Conservation (phyloP, 2,888 invertebrate genomes). For the Chrysomela aeneicollis region DNA sequence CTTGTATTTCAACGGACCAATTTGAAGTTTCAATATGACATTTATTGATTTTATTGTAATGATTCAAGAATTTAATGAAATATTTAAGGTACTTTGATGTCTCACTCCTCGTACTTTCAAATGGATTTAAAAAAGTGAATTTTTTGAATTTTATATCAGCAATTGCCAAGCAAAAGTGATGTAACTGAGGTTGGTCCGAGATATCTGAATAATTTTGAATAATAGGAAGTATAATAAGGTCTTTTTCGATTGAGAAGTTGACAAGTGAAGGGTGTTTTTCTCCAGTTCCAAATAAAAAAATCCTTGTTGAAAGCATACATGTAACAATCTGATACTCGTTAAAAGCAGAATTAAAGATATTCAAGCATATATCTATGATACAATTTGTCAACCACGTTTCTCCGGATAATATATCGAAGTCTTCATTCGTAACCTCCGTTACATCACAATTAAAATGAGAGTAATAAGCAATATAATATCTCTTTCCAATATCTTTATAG, state of each 20-base stretch:
- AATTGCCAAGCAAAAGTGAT: slow-evolving; percentile 21
- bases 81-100: slow-evolving; percentile 11
- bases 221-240: slow-evolving; percentile 4
- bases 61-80: not conserved
- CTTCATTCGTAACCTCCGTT: slow-evolving; percentile 3
- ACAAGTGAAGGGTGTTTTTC: not conserved
- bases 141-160: slow-evolving; percentile 8
- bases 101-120: slow-evolving; percentile 2
- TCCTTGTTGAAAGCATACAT: slow-evolving; percentile 7
- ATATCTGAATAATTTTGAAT: slow-evolving; percentile 8
- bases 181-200: not conserved
- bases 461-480: slow-evolving; percentile 11
- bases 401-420: slow-evolving; percentile 11
- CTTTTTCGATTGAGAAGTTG: slow-evolving; percentile 7
- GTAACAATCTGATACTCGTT: slow-evolving; percentile 12
- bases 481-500: slow-evolving; percentile 11
- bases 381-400: slow-evolving; percentile 4
- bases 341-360: not conserved
- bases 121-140: slow-evolving; percentile 19
- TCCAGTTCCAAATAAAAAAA: slow-evolving; percentile 5
- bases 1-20: slow-evolving; percentile 7
- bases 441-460: not conserved
- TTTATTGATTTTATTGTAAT: slow-evolving; percentile 1
- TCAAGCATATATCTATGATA: slow-evolving; percentile 19
- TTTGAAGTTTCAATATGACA: slow-evolving; percentile 6